Percentiles rank a stretch among this genome's conserved stretches.
These are phyloP conservation scores for Drosophila sproati DNA, from an alignment of 1,140 invertebrate species.

Conservation along the genomic window DNA sequence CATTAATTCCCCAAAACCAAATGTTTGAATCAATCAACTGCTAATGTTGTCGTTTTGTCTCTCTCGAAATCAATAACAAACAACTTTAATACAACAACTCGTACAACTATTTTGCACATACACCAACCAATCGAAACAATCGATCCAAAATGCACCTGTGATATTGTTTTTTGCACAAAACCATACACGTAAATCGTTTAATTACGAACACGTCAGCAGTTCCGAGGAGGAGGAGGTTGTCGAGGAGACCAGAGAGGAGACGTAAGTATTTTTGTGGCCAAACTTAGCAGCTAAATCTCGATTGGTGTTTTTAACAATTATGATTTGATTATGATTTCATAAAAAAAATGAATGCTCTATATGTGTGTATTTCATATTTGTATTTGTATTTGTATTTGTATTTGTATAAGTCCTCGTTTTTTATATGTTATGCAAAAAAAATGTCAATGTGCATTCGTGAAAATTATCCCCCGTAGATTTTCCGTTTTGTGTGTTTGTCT, in stretches of 20 bases:
- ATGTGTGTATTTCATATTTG: constrained; percentile 27
- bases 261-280: constrained; percentile 87
- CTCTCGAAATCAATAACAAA: constrained; percentile 60
- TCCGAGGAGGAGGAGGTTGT: constrained; percentile 89
- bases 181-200: constrained; percentile 54
- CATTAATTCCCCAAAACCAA: constrained; percentile 6
- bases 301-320: constrained; percentile 64
- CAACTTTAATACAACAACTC: constrained; percentile 42
- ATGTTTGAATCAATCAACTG: constrained; percentile 64
- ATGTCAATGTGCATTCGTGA: constrained; percentile 58
- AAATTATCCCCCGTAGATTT: constrained; percentile 30
- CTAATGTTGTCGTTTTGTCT: constrained; percentile 79
- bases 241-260: constrained; percentile 87
- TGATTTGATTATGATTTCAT: constrained; percentile 42
- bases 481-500: constrained; percentile 61
- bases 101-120: constrained; percentile 47
- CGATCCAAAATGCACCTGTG: constrained; percentile 49
- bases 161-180: constrained; percentile 68
- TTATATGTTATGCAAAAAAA: constrained; percentile 45
- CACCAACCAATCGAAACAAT: constrained; percentile 42
- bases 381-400: constrained; percentile 19
- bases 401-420: constrained; percentile 47
- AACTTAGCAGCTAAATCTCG: constrained; percentile 58
- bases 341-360: constrained; percentile 25
- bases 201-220: constrained; percentile 79